Percentiles rank a stretch among this genome's conserved stretches.
Evolutionary conservation across 2,888 invertebrate genomes (phyloP).

Genomic region (Hemithea aestivaria): DNA sequence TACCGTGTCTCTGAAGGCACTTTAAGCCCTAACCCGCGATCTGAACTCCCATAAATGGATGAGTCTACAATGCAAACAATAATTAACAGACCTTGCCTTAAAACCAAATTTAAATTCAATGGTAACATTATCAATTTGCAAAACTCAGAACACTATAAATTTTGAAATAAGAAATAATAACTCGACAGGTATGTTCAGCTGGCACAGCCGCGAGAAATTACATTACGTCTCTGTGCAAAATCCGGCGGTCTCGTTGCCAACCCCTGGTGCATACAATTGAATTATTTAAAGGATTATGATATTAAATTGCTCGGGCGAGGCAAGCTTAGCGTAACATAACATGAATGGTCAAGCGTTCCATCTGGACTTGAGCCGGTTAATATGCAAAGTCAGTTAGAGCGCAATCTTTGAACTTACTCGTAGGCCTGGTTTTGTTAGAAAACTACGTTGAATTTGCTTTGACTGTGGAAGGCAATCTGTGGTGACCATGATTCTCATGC

Average conservation of each 20-base stretch:
- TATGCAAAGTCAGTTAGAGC: constrained; percentile 18
- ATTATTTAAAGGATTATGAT: constrained; percentile 52
- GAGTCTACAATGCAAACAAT: no score
- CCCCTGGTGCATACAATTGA: constrained; percentile 45
- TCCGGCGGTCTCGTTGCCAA: constrained; percentile 38
- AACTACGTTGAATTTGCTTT: no score
- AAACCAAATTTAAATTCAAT: no score
- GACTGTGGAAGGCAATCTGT: no score
- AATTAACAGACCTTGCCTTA: no score
- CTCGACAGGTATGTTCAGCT: constrained; percentile 13
- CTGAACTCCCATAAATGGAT: no score
- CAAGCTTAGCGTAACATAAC: constrained; percentile 34
- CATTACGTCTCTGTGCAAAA: constrained; percentile 36
- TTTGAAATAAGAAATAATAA: constrained; percentile 11
- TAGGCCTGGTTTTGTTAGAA: constrained; percentile 6
- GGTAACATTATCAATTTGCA: no score
- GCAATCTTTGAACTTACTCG: constrained; percentile 16
- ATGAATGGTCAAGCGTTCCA: constrained; percentile 30
- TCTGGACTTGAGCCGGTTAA: constrained; percentile 18
- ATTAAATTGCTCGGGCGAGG: constrained; percentile 43
- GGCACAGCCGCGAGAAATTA: constrained; percentile 23
- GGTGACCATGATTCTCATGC: no score
- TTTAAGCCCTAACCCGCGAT: no score
- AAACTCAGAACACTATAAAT: constrained; percentile 6
- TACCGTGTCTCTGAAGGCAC: no score